These are phyloP conservation scores for Trachelus tabidus DNA, from an alignment of 2,888 invertebrate species.

Conservation along the genomic window DNA sequence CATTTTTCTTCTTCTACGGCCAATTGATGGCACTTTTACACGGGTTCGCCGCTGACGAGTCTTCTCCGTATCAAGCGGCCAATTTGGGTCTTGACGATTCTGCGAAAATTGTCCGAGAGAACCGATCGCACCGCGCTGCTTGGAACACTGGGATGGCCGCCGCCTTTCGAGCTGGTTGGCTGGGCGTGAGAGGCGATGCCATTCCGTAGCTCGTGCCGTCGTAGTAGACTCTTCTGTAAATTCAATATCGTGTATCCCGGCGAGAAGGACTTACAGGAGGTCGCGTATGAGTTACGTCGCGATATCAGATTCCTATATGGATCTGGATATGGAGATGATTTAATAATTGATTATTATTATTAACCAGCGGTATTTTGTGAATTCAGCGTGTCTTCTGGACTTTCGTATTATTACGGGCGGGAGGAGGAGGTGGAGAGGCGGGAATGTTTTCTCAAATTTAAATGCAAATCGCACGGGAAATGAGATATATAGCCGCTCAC, in stretches of 20 bases:
- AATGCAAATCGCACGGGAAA: background rate
- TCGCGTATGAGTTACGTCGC: background rate
- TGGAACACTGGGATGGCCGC: background rate
- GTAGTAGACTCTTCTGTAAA: constrained; percentile 3
- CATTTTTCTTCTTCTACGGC: background rate
- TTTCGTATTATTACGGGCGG: background rate
- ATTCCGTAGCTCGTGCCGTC: constrained; percentile 4
- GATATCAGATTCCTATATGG: background rate
- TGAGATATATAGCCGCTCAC: background rate
- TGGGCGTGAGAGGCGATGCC: constrained; percentile 8
- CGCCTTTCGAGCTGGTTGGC: constrained; percentile 6
- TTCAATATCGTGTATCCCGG: constrained; percentile 1
- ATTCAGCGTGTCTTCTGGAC: background rate
- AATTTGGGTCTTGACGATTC: background rate
- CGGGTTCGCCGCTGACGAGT: no score
- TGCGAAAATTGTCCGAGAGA: background rate
- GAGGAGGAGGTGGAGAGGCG: background rate
- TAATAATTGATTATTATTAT: background rate
- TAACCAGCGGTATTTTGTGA: background rate
- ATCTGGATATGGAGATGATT: background rate
- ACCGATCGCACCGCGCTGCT: background rate
- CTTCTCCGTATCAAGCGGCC: background rate
- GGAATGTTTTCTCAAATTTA: background rate
- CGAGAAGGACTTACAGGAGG: background rate
- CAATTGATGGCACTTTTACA: no score